Percentiles rank a stretch among this genome's conserved stretches.
Conservation (phyloP, 1,140 invertebrate species). For the Papilio glaucus region DNA sequence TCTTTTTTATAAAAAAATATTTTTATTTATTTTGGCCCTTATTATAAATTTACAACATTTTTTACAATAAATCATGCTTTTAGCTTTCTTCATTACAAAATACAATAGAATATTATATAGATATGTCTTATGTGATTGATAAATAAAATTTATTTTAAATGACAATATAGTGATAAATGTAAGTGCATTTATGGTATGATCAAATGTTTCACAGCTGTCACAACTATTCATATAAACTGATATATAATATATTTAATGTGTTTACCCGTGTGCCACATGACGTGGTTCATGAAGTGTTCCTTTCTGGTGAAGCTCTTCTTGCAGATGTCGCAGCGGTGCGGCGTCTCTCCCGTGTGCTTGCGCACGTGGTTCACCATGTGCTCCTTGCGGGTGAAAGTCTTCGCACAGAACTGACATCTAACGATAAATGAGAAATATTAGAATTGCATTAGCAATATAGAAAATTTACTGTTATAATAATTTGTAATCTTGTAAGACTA, state of each 20-base stretch:
- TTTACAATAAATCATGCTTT: no score
- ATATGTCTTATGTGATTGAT: no score
- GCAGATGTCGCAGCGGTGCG: constrained; percentile 89
- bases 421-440: no score
- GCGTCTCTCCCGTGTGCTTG: constrained; percentile 92
- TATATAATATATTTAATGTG: background rate
- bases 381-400: constrained; percentile 93
- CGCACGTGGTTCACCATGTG: constrained; percentile 93
- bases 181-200: no score
- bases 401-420: constrained; percentile 92
- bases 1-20: background rate
- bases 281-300: constrained; percentile 95
- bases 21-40: background rate
- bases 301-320: constrained; percentile 94
- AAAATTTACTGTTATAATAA: no score
- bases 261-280: constrained; percentile 85
- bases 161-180: no score
- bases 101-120: no score
- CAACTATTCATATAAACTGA: background rate
- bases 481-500: no score
- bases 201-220: no score
- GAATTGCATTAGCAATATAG: no score
- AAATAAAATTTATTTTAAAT: no score
- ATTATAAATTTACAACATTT: background rate
- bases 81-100: no score